Percentiles rank a stretch among this genome's conserved stretches.
Evolutionary conservation across 2,888 invertebrate species (phyloP).

Genomic region (Cantharis rustica): DNA sequence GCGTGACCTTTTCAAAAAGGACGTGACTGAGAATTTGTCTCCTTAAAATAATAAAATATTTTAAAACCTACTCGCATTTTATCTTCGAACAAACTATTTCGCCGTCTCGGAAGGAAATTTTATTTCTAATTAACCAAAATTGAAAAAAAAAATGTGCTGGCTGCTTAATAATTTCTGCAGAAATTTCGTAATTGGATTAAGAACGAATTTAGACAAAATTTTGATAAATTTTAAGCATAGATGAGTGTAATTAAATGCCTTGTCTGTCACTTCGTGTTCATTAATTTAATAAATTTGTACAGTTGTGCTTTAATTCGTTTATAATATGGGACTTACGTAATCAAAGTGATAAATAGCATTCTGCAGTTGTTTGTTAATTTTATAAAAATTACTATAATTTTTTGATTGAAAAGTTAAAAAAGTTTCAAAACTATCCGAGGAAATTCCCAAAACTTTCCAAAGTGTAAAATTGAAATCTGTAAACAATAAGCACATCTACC

Average conservation of each 20-base stretch:
- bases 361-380: not conserved
- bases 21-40: not conserved
- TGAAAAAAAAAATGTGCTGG: not conserved
- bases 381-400: not conserved
- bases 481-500: no score
- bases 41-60: not conserved
- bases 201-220: not conserved
- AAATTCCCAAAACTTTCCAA: no score
- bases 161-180: not conserved
- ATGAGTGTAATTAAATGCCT: not conserved
- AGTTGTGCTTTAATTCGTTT: not conserved
- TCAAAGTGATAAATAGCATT: not conserved
- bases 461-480: no score
- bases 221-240: not conserved
- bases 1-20: constrained; percentile 1
- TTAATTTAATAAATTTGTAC: not conserved
- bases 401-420: not conserved
- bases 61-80: not conserved
- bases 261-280: not conserved
- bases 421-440: no score
- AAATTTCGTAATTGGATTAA: not conserved
- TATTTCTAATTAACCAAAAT: not conserved
- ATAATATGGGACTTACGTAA: not conserved
- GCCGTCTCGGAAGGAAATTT: not conserved
- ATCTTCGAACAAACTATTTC: not conserved